Evolutionary conservation across 2,888 invertebrate genomes (phyloP), one percentile per base, ranked within the genome.

Genomic region (Chorisops tibialis): DNA sequence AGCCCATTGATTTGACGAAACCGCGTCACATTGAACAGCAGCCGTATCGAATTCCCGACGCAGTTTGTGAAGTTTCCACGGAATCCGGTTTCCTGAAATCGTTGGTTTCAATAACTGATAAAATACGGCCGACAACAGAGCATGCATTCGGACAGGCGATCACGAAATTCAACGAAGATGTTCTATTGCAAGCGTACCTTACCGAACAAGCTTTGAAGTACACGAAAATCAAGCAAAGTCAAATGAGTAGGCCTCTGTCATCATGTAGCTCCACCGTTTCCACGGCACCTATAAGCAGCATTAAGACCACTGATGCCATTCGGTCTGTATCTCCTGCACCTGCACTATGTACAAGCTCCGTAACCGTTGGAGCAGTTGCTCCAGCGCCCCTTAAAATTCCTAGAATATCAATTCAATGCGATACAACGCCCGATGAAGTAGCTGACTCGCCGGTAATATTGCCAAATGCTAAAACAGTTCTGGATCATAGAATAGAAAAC

Each of bases 131-230:
- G 35, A 73, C 74, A 39, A 71, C 70, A 18, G 30, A 70, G 70
- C 62, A 49, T 45, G 39, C 41, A 14, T 50, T 60, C 21, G 41
- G 38, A 11, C 41, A 60, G n/a, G 24, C 9, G 9, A 24, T 21
- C 4, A 47, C n/a, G 7, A 50, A 60, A 39, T 50, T 80, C 18
- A 80, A 81, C 61, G 85, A 86, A 38, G 86, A 86, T 66, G 83
- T 84, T 5, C 83, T 88, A 81, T 76, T 88, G 58, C 87, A 88
- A 67, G 87, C 86, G 0, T 89, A 89, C 74, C 80, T 88, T 52
- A 87, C 87, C 1, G 88, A 88, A 71, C 81, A 87, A 70, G 87
- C 88, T 14, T 78, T 88, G 51, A 82, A 85, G 71, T 86, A 88
- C 72, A 82, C 85, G 39, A 85, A 85, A 75, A 86, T 88, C 63